Evolutionary conservation across 2,113 vertebrate species (phyloP).

Genomic region (Macrotus californicus): DNA sequence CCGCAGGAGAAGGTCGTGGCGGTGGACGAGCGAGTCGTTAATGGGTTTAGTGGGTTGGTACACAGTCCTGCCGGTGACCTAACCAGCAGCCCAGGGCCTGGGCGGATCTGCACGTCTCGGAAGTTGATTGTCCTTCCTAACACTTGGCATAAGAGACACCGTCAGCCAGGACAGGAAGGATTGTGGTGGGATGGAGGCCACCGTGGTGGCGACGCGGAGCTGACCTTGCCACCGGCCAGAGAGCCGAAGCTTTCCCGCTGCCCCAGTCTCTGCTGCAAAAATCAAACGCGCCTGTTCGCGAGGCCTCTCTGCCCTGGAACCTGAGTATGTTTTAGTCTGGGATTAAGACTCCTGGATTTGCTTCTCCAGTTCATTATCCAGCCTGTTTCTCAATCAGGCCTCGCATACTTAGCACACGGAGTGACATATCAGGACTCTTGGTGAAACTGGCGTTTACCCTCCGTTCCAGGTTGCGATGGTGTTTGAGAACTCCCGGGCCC

Average conservation of each 20-base stretch:
- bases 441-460: background rate
- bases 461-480: background rate
- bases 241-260: fast-evolving
- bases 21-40: background rate
- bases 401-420: background rate
- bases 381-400: background rate
- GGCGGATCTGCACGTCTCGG: background rate
- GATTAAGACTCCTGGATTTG: background rate
- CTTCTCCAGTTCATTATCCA: background rate
- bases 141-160: background rate
- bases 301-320: background rate
- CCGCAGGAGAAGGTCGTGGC: background rate
- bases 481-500: background rate
- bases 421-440: background rate
- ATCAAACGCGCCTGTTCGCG: fast-evolving
- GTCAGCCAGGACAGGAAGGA: background rate
- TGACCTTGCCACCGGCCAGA: fast-evolving
- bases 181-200: background rate
- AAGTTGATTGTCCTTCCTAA: background rate
- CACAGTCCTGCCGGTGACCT: background rate
- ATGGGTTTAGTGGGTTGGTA: background rate
- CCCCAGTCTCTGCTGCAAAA: background rate
- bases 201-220: background rate
- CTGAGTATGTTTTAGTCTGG: background rate
- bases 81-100: background rate